A percentile compares a stretch with the other conserved stretches of the same genome.
These are phyloP conservation scores for Castor canadensis DNA, from an alignment of 2,113 vertebrate genomes.

Conservation along the genomic window DNA sequence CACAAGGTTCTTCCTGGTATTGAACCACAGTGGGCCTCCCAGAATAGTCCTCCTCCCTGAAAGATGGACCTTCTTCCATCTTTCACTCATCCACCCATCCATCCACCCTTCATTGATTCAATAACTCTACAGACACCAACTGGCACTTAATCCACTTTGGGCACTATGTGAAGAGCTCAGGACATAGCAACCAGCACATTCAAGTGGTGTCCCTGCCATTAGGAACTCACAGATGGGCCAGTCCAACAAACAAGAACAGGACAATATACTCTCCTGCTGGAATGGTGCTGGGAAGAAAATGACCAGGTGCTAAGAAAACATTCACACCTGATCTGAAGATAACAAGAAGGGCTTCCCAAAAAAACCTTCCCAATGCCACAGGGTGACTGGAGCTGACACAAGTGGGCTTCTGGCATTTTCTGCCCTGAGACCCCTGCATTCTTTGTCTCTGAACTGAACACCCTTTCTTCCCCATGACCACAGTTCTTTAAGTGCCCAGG, in stretches of 20 bases:
- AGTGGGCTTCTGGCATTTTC: neutral
- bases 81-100: neutral
- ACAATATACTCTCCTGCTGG: neutral
- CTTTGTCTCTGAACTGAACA: neutral
- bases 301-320: neutral
- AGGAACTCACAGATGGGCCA: neutral
- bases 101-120: neutral
- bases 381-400: neutral
- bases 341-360: neutral
- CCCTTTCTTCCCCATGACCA: neutral
- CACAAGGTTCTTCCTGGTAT: neutral
- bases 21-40: neutral
- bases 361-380: neutral
- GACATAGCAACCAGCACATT: neutral
- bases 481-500: neutral
- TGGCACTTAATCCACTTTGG: neutral
- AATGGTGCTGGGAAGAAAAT: neutral
- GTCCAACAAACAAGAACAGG: too few relatives aligned
- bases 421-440: neutral
- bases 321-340: neutral
- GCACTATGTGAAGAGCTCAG: neutral
- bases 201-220: neutral
- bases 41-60: neutral
- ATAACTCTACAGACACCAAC: neutral
- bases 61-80: neutral